phyloP scores from a whole-genome alignment of 2,113 vertebrate genomes.

The Cettia cetti region DNA sequence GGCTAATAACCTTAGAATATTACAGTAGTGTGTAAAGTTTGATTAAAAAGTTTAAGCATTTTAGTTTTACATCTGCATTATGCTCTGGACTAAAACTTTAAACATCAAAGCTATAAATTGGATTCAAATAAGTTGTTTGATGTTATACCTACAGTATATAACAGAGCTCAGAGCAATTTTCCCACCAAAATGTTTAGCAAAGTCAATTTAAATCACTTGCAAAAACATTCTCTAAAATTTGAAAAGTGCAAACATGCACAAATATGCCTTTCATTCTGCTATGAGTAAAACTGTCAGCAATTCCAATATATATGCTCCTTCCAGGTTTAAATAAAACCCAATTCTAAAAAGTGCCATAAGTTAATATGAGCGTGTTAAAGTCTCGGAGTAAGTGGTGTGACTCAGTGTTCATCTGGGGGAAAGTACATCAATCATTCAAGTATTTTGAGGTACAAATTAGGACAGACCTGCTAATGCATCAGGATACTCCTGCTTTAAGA shows the following conservation, averaged over 20 bases:
- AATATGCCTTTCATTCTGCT: conserved; percentile 20
- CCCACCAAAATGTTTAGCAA: conserved; percentile 56
- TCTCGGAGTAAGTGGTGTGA: neutral
- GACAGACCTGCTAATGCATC: neutral
- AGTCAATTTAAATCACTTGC: conserved; percentile 52
- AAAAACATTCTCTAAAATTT: conserved; percentile 44
- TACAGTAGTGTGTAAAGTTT: conserved; percentile 14
- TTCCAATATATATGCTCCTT: neutral
- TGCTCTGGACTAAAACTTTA: conserved; percentile 53
- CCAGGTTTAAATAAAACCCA: neutral
- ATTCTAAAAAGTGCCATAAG: neutral
- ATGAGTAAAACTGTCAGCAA: conserved; percentile 30
- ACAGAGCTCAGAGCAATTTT: conserved; percentile 55
- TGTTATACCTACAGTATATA: conserved; percentile 42
- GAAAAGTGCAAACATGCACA: conserved; percentile 52
- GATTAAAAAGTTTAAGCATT: conserved; percentile 62
- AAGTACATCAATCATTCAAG: neutral
- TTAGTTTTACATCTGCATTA: conserved; percentile 49
- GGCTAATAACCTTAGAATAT: conserved; percentile 37
- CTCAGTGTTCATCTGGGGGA: neutral
- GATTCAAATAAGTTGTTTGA: conserved; percentile 66
- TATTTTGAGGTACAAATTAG: conserved; percentile 3
- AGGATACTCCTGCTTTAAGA: neutral
- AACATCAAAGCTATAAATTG: conserved; percentile 62
- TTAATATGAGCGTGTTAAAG: neutral